Evolutionary conservation across 2,888 invertebrate species (phyloP), one percentile per base, ranked within the genome.

Genomic region (Cerastis rubricosa): DNA sequence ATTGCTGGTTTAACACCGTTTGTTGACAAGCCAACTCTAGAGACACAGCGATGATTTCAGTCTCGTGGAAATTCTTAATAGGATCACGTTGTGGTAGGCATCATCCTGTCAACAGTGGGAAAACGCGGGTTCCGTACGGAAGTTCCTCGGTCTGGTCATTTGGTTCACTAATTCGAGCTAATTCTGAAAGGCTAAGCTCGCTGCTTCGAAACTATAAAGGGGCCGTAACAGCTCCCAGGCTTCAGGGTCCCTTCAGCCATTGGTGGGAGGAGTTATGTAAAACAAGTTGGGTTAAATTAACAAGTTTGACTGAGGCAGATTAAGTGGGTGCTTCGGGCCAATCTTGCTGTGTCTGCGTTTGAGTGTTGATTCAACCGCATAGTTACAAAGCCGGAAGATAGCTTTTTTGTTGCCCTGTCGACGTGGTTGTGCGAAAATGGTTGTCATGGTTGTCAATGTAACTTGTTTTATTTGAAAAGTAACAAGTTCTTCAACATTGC

Each of bases 121-220:
- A 93, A 94, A 91, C 88, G 89, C 87, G 89, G 88, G 88, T 71
- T 85, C 79, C 78, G 45, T 71, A 70, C 87, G 89, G 92, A 92
- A 92, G 91, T 91, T 89, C 86, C 83, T 87, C 87, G 85, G 87
- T 87, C 87, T 88, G 91, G 91, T 91, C 92, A 92, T 94, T 94
- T 93, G 92, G 90, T 92, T 92, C 89, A 90, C 92, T 93, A 94
- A 94, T 94, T 92, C 86, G 76, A 89, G 90, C 88, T 91, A 91
- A 93, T 91, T 90, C 89, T 86, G 85, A 91, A 92, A 92, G 87
- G 89, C 85, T 87, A 76, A 89, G 84, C 84, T 78, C 76, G 59
- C 51, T 74, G 84, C 78, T 85, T 81, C 82, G 80, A 81, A 85
- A 87, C 86, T 86, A 80, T 77, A 82, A 45, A 74, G 83, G 74